phyloP scores from a whole-genome alignment of 2,113 vertebrate species.

The Gnathonemus longibarbis region DNA sequence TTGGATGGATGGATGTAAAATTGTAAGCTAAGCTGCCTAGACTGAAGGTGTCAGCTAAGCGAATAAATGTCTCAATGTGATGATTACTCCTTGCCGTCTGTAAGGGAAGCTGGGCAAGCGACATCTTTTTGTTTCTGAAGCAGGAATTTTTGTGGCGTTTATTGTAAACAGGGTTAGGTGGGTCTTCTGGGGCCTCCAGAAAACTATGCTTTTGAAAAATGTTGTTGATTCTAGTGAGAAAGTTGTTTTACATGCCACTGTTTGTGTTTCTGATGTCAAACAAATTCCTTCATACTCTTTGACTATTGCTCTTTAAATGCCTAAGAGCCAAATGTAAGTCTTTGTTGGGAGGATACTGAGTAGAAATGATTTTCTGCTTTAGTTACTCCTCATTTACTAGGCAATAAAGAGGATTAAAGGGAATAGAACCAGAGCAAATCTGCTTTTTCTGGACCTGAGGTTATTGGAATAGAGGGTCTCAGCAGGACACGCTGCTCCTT shows the following conservation, averaged over 20 bases:
- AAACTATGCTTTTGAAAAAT: neutral
- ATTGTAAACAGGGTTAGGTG: neutral
- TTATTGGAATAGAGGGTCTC: conserved; percentile 19
- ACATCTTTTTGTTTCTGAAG: neutral
- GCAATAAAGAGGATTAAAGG: conserved; percentile 29
- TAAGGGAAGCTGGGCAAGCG: neutral
- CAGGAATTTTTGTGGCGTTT: neutral
- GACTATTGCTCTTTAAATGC: conserved; percentile 1
- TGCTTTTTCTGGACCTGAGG: conserved; percentile 21
- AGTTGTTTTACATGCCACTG: neutral
- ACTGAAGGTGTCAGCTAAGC: neutral
- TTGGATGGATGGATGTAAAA: neutral
- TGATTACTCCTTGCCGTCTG: neutral
- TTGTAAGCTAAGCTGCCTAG: neutral
- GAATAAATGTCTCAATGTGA: neutral
- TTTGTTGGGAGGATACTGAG: conserved; percentile 26
- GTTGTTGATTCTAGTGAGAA: neutral
- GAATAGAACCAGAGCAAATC: conserved; percentile 26
- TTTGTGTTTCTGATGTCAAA: conserved; percentile 12
- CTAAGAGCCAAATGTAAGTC: conserved; percentile 22
- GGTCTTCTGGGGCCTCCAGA: neutral
- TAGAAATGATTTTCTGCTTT: conserved; percentile 30
- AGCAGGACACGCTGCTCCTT: neutral
- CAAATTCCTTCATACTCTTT: conserved; percentile 10
- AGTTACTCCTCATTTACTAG: conserved; percentile 28